A percentile compares a stretch with the other conserved stretches of the same genome.
Conservation (phyloP, 2,113 vertebrate species). For the Procavia capensis region DNA sequence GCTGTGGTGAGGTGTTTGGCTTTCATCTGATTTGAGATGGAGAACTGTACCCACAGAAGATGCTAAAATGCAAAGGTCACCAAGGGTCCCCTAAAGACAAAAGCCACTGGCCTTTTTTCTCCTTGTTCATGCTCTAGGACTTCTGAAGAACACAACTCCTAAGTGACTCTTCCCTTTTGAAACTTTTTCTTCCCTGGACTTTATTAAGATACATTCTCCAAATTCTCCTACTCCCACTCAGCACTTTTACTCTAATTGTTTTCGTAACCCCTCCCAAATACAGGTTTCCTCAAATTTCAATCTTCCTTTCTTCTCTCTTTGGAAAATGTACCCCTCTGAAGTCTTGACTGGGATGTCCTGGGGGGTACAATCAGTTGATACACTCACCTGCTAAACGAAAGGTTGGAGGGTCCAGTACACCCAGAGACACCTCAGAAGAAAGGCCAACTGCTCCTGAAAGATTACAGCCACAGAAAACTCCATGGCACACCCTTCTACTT, state of each 20-base stretch:
- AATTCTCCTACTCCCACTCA: not conserved
- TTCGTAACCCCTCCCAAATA: not conserved
- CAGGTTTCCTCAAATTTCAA: not conserved
- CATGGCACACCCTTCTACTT: too few species aligned
- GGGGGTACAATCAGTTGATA: not conserved
- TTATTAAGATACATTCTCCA: not conserved
- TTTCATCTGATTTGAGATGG: not conserved
- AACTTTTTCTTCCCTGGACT: not conserved
- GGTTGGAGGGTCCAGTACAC: not conserved
- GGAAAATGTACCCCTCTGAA: not conserved
- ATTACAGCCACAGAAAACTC: too few species aligned
- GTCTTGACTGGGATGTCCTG: not conserved
- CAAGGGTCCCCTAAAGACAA: not conserved
- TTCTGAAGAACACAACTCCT: not conserved
- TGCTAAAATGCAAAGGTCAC: not conserved
- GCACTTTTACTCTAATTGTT: not conserved
- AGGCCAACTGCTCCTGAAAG: not conserved
- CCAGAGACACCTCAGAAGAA: not conserved
- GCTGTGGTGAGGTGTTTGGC: not conserved
- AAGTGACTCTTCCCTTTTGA: not conserved
- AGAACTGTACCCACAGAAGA: not conserved
- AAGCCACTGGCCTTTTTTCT: not conserved
- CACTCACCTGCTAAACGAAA: not conserved
- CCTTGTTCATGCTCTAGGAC: not conserved
- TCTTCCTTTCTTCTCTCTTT: not conserved